These are phyloP conservation scores for Drosophila aldrichi DNA, from an alignment of 2,888 invertebrate genomes.

Conservation along the genomic window DNA sequence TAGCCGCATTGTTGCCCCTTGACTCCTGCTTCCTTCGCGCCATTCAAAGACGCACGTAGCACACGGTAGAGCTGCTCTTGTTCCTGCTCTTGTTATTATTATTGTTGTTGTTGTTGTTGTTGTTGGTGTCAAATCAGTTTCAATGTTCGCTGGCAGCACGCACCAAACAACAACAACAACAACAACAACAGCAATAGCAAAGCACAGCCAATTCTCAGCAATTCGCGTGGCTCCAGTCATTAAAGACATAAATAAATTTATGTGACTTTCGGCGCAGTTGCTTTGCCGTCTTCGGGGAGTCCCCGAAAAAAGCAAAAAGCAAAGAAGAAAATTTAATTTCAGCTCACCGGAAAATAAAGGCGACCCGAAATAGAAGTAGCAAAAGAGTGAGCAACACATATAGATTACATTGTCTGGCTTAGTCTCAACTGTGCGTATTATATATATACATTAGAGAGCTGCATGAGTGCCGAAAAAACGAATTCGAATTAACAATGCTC, in stretches of 20 bases:
- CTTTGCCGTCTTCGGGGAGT: slow-evolving; percentile 26
- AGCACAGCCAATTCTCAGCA: slow-evolving; percentile 67
- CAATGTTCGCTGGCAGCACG: slow-evolving; percentile 70
- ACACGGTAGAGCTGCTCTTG: slow-evolving; percentile 60
- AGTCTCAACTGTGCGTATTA: slow-evolving; percentile 27
- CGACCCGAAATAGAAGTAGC: slow-evolving; percentile 7
- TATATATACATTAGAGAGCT: no score
- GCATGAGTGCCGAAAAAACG: no score
- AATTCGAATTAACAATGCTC: no score
- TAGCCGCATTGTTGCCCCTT: slow-evolving; percentile 57
- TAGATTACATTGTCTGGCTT: slow-evolving; percentile 60
- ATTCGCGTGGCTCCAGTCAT: slow-evolving; percentile 80
- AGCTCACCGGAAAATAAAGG: slow-evolving; percentile 13
- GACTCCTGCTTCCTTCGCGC: slow-evolving; percentile 17
- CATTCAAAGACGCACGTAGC: slow-evolving; percentile 72
- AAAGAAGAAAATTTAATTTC: slow-evolving; percentile 54
- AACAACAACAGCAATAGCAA: slow-evolving; percentile 26
- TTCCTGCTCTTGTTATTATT: slow-evolving; percentile 16
- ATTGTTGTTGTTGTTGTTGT: slow-evolving; percentile 29
- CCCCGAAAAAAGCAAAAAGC: slow-evolving; percentile 47
- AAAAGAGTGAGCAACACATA: slow-evolving; percentile 38
- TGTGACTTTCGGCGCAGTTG: slow-evolving; percentile 75
- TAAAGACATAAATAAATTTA: slow-evolving; percentile 83
- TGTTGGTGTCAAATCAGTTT: slow-evolving; percentile 76
- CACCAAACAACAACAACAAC: slow-evolving; percentile 35